These are phyloP conservation scores for Pogonophryne albipinna DNA, from an alignment of 2,797 vertebrate genomes.

Conservation along the genomic window DNA sequence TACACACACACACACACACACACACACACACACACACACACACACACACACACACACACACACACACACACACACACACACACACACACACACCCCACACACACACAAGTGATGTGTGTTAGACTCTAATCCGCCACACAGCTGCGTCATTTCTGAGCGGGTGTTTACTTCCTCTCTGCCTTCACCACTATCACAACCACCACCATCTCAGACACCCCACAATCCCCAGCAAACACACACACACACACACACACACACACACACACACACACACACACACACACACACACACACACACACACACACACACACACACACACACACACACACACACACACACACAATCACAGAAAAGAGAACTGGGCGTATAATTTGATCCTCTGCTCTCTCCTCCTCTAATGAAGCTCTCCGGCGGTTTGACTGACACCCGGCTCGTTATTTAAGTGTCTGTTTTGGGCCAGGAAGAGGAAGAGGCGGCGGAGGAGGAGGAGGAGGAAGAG, in stretches of 20 bases:
- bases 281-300: conserved; percentile 30
- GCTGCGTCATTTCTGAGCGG: conserved; percentile 64
- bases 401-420: conserved; percentile 80
- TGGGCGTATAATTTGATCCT: conserved; percentile 81
- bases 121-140: conserved; percentile 66
- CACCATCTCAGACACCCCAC: conserved; percentile 42
- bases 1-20: conserved; percentile 37
- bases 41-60: conserved; percentile 28
- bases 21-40: conserved; percentile 14
- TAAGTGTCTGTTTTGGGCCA: conserved; percentile 67
- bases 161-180: conserved; percentile 67
- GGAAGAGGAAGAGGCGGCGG: conserved; percentile 49
- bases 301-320: conserved; percentile 10
- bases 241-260: too few species aligned
- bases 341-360: conserved; percentile 57
- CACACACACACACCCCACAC: too few species aligned
- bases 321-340: conserved; percentile 21
- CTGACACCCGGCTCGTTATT: conserved; percentile 80
- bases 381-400: conserved; percentile 78
- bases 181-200: conserved; percentile 20
- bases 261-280: too few species aligned
- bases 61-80: too few species aligned
- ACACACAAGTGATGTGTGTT: conserved; percentile 39
- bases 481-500: conserved; percentile 10
- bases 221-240: conserved; percentile 46